Conservation (phyloP, 2,888 invertebrate genomes). For the Kuschelorhynchus macadamiae region DNA sequence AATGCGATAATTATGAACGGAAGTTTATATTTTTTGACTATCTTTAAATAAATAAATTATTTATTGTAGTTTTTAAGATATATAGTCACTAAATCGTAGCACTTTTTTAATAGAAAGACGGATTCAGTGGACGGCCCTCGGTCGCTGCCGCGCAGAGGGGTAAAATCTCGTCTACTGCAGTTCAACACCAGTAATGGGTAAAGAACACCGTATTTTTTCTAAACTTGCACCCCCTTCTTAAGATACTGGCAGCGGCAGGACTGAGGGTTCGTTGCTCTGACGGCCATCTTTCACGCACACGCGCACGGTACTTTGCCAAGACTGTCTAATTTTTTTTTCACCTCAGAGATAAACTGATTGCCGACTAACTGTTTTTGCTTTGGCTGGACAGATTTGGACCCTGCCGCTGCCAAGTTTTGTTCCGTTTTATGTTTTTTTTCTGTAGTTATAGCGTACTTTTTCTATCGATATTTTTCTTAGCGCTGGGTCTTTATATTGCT, state of each 20-base stretch:
- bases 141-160: constrained; percentile 90
- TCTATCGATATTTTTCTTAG: constrained; percentile 9
- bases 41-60: not conserved
- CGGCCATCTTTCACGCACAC: not conserved
- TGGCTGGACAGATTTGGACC: constrained; percentile 35
- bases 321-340: constrained; percentile 7
- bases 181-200: constrained; percentile 93
- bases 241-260: constrained; percentile 65
- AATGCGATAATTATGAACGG: too few relatives aligned
- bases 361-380: constrained; percentile 25
- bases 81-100: not conserved
- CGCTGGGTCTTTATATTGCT: constrained; percentile 23
- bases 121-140: constrained; percentile 84
- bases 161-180: constrained; percentile 92
- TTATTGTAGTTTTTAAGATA: not conserved
- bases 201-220: constrained; percentile 54
- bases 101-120: constrained; percentile 65
- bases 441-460: constrained; percentile 3
- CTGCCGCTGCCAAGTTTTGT: constrained; percentile 58
- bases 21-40: too few relatives aligned
- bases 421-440: constrained; percentile 11
- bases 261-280: constrained; percentile 64
- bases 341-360: not conserved
- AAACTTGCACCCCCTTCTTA: constrained; percentile 50
- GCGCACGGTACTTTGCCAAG: not conserved